Base-by-base conservation (phyloP, 2,113 vertebrate species). In the Caranx ignobilis region DNA sequence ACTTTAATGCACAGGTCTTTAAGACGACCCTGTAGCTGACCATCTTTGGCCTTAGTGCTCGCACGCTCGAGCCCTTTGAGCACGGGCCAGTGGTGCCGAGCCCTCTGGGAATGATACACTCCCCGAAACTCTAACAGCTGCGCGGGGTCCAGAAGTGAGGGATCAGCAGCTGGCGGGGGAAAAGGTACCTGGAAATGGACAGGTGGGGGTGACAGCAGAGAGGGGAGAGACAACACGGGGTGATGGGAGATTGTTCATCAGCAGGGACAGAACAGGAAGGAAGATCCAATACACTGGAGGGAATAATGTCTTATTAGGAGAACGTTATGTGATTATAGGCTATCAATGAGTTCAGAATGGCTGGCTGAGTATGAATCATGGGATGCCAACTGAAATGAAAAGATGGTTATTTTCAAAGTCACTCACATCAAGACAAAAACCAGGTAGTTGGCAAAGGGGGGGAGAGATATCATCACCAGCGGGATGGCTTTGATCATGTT, bases 391-490 rank as follows among this genome's bases (percentile, higher is more conserved):
- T 61, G 52, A 52, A 37, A 32, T 18, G 3, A 75, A 64, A 50
- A 59, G 37, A 32, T 9, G 37, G 32, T 48, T 21, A 37, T 78
- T 68, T 68, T 73, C 2, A 54, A 18, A 54, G 32, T 32, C 43
- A 97, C 97, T 98, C 92, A 99, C 98, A 99, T 99, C 57, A 99
- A 86, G 74, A 97, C 19, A 75, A 99, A 94, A 82, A 98, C 96
- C 87, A 99, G 74, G 94, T 99, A 98, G 95, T 99, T 99, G 94
- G 97, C 96, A 79, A 98, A 98, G 18, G 98, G 98, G 3, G 97
- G 98, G 86, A 97, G 93, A 41, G 97, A 95, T 66, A 99, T 92
- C 78, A 98, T 10, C 70, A 95, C 91, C 66, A 98, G 72, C 6
- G 98, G 97, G 85, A 96, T 6, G 66, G 94, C 96, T 92, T 98